phyloP scores from a whole-genome alignment of 2,113 vertebrate genomes.

The Passer montanus region DNA sequence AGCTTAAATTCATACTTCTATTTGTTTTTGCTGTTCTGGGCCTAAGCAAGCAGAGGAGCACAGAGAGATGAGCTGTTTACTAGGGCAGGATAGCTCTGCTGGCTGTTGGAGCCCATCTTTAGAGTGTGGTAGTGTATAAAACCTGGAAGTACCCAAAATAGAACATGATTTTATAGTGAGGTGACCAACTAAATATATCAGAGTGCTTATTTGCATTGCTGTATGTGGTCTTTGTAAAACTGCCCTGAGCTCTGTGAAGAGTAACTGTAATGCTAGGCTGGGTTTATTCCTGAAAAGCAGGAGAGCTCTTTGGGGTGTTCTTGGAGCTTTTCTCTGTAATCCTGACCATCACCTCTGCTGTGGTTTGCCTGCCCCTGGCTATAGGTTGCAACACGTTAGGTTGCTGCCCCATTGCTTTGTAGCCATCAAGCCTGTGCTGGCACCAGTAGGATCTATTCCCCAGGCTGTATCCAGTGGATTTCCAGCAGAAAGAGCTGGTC shows the following conservation, averaged over 20 bases:
- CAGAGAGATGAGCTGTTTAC: not conserved
- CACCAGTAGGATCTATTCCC: fast-evolving
- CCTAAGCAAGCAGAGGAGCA: not conserved
- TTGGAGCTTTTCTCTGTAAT: not conserved
- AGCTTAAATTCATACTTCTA: not conserved
- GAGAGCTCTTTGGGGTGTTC: not conserved
- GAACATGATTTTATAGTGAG: constrained; percentile 7
- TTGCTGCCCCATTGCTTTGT: not conserved
- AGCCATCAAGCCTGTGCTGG: not conserved
- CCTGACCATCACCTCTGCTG: fast-evolving
- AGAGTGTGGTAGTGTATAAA: not conserved
- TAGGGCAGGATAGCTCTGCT: not conserved
- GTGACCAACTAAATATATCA: constrained; percentile 13
- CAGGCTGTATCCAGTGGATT: fast-evolving
- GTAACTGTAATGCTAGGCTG: not conserved
- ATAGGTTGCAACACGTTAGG: not conserved
- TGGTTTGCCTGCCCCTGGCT: not conserved
- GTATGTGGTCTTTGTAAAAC: not conserved
- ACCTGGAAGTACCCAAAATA: constrained; percentile 21
- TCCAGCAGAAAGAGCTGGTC: not conserved
- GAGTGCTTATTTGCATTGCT: constrained; percentile 29
- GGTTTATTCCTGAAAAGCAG: not conserved
- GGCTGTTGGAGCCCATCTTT: not conserved
- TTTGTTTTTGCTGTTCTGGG: not conserved
- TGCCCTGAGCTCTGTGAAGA: not conserved